phyloP scores from a whole-genome alignment of 1,140 invertebrate species.

The Bombus waltoni region DNA sequence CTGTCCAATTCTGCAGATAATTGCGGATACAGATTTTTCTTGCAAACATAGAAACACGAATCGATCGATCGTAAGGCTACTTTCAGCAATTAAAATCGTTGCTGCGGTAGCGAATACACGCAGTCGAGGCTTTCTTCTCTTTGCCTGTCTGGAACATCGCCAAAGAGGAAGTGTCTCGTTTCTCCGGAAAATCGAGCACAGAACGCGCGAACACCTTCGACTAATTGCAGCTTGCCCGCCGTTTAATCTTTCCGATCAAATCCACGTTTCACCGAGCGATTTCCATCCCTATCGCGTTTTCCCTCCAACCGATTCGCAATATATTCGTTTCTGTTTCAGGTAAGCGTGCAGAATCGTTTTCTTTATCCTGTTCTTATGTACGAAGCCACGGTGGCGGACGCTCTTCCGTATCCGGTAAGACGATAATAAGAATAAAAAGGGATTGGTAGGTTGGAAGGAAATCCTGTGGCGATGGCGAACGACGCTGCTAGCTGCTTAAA shows the following conservation, averaged over 20 bases:
- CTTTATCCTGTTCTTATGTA: background rate
- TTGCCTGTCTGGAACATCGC: slow-evolving; percentile 27
- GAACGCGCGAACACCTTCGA: slow-evolving; percentile 29
- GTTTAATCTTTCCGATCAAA: slow-evolving; percentile 2
- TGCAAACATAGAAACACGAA: background rate
- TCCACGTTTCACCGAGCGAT: background rate
- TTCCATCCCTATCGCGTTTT: background rate
- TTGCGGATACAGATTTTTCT: no score
- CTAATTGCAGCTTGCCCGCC: slow-evolving; percentile 10
- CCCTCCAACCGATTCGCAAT: background rate
- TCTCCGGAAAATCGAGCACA: slow-evolving; percentile 4
- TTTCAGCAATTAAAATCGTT: background rate
- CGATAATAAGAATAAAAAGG: background rate
- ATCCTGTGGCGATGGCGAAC: background rate
- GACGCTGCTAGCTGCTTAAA: background rate
- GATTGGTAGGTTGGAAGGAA: background rate
- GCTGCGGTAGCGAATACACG: background rate
- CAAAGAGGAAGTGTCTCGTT: background rate
- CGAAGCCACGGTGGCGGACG: no score
- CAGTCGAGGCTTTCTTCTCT: background rate
- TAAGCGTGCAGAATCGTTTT: background rate
- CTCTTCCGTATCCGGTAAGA: slow-evolving; percentile 1
- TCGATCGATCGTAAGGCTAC: background rate
- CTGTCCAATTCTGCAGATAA: no score
- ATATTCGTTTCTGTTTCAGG: background rate